These are phyloP conservation scores for Poeciliopsis infans DNA, from an alignment of 2,797 vertebrate species.

Conservation along the genomic window DNA sequence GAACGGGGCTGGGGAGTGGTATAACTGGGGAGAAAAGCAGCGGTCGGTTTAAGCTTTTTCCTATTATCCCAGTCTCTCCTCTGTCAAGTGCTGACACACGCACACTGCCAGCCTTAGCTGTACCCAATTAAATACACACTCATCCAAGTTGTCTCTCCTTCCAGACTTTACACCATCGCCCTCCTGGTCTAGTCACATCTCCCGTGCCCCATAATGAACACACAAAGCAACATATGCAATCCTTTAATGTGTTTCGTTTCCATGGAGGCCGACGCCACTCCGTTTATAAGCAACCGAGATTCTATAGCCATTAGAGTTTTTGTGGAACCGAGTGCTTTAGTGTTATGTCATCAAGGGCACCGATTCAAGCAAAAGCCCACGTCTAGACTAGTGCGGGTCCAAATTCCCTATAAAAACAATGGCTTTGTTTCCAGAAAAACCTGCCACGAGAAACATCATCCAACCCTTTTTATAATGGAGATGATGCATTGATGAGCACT, in stretches of 20 bases:
- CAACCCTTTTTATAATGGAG: conserved; percentile 39
- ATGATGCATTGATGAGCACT: conserved; percentile 55
- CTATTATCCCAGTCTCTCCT: conserved; percentile 68
- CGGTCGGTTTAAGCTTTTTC: conserved; percentile 64
- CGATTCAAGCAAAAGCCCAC: conserved; percentile 62
- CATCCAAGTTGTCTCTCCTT: conserved; percentile 73
- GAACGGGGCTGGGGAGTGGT: conserved; percentile 14
- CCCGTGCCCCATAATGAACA: conserved; percentile 56
- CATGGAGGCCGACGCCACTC: conserved; percentile 40
- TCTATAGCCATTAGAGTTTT: conserved; percentile 54
- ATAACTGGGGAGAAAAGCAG: conserved; percentile 54
- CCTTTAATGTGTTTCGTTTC: conserved; percentile 59
- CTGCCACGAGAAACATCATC: conserved; percentile 62
- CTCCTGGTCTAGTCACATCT: conserved; percentile 46
- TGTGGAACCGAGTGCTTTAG: conserved; percentile 51
- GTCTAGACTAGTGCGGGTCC: conserved; percentile 74
- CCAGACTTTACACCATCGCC: conserved; percentile 68
- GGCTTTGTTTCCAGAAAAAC: conserved; percentile 49
- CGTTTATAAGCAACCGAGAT: conserved; percentile 56
- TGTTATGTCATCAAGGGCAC: conserved; percentile 72
- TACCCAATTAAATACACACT: conserved; percentile 77
- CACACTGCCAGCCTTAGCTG: conserved; percentile 68
- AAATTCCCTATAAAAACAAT: conserved; percentile 72
- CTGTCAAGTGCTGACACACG: conserved; percentile 76
- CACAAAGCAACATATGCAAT: conserved; percentile 62